phyloP scores from a whole-genome alignment of 2,113 vertebrate species.

The Clarias batrachus region DNA sequence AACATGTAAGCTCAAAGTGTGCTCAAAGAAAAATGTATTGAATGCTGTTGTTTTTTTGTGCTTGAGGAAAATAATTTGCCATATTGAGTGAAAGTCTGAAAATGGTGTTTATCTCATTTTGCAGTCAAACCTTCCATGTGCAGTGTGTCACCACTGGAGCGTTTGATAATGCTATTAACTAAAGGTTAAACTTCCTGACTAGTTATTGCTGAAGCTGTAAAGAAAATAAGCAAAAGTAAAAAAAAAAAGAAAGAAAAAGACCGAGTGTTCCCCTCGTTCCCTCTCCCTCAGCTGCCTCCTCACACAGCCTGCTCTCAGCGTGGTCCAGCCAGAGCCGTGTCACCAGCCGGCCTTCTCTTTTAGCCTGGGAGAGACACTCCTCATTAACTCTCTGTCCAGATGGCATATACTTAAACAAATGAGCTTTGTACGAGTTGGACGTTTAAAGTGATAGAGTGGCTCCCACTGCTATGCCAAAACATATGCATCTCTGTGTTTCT shows the following conservation, averaged over 20 bases:
- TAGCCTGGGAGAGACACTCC: constrained; percentile 23
- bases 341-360: constrained; percentile 13
- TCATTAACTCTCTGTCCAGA: constrained; percentile 60
- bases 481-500: background rate
- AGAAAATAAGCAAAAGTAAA: background rate
- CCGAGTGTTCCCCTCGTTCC: background rate
- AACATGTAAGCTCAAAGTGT: too few species aligned
- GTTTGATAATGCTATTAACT: background rate
- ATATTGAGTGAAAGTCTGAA: background rate
- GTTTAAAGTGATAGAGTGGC: constrained; percentile 25
- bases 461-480: constrained; percentile 33
- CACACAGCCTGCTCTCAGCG: constrained; percentile 17
- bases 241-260: background rate
- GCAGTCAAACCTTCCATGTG: background rate
- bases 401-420: constrained; percentile 69
- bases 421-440: constrained; percentile 42
- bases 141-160: background rate
- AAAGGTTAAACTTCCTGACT: too few species aligned
- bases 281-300: background rate
- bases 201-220: background rate
- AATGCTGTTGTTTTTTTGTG: too few species aligned
- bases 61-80: too few species aligned
- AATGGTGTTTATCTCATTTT: background rate
- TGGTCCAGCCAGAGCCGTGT: background rate
- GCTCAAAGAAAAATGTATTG: too few species aligned